These are phyloP conservation scores for Periphyllus acericola DNA, from an alignment of 2,888 invertebrate genomes.

Conservation along the genomic window DNA sequence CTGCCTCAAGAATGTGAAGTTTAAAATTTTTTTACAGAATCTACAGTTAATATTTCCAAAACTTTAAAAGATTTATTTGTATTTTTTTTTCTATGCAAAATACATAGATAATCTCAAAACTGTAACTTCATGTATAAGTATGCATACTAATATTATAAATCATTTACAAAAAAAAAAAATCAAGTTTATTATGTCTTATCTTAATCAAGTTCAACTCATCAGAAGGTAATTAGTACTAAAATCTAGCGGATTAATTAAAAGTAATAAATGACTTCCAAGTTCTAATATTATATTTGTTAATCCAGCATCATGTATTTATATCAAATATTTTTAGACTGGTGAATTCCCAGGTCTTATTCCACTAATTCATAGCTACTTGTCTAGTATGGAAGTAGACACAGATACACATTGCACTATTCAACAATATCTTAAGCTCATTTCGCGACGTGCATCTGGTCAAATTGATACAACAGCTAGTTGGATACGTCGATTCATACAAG, in stretches of 20 bases:
- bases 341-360: constrained; percentile 95
- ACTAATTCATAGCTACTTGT: constrained; percentile 91
- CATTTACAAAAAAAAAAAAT: no score
- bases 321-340: constrained; percentile 72
- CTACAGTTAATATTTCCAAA: no score
- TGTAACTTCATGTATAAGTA: no score
- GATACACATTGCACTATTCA: constrained; percentile 97
- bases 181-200: no score
- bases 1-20: no score
- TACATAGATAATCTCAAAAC: no score
- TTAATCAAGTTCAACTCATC: no score
- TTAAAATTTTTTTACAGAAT: no score
- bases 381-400: constrained; percentile 96
- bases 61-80: no score
- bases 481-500: constrained; percentile 89
- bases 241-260: not conserved
- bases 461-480: constrained; percentile 93
- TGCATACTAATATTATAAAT: no score
- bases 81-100: no score
- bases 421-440: constrained; percentile 94
- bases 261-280: not conserved
- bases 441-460: constrained; percentile 86
- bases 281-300: not conserved
- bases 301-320: not conserved
- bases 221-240: no score